A percentile compares a stretch with the other conserved stretches of the same genome.
Evolutionary conservation across 1,140 invertebrate genomes (phyloP).

Genomic region (Thaumetopoea pityocampa): DNA sequence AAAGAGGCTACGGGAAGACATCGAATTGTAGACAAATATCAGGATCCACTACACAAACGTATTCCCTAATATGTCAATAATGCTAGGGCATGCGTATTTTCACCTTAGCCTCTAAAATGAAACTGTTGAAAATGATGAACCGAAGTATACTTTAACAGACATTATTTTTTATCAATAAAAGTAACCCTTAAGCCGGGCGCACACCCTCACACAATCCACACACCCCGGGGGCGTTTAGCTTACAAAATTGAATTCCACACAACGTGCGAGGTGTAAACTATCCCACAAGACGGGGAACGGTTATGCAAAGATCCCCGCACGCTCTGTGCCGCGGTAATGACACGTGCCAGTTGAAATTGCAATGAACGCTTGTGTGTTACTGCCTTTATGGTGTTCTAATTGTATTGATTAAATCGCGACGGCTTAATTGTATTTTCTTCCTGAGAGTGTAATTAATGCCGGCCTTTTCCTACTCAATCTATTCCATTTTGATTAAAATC

Average conservation of each 20-base stretch:
- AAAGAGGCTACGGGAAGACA: too few relatives aligned
- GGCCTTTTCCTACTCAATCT: too few relatives aligned
- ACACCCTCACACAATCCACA: constrained; percentile 6
- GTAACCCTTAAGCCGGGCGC: constrained; percentile 4
- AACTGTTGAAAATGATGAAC: too few relatives aligned
- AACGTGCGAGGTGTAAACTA: constrained; percentile 34
- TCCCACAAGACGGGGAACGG: constrained; percentile 19
- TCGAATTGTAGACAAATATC: too few relatives aligned
- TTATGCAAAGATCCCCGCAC: constrained; percentile 18
- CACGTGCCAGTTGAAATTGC: constrained; percentile 19
- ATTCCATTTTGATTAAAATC: too few relatives aligned
- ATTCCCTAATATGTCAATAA: too few relatives aligned
- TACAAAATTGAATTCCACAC: constrained; percentile 37
- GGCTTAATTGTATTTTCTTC: too few relatives aligned
- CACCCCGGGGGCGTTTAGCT: constrained; percentile 19
- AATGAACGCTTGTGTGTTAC: constrained; percentile 13
- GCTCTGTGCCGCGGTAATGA: constrained; percentile 10
- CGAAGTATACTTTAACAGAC: too few relatives aligned
- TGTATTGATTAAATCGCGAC: constrained; percentile 11
- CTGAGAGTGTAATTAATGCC: too few relatives aligned
- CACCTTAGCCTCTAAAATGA: too few relatives aligned
- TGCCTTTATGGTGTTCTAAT: constrained; percentile 11
- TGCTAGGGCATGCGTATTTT: too few relatives aligned
- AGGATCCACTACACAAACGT: too few relatives aligned
- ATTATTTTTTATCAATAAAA: constrained; percentile 11